Percentiles rank a stretch among this genome's conserved stretches.
phyloP scores from a whole-genome alignment of 2,113 vertebrate genomes.

The Ictalurus punctatus region DNA sequence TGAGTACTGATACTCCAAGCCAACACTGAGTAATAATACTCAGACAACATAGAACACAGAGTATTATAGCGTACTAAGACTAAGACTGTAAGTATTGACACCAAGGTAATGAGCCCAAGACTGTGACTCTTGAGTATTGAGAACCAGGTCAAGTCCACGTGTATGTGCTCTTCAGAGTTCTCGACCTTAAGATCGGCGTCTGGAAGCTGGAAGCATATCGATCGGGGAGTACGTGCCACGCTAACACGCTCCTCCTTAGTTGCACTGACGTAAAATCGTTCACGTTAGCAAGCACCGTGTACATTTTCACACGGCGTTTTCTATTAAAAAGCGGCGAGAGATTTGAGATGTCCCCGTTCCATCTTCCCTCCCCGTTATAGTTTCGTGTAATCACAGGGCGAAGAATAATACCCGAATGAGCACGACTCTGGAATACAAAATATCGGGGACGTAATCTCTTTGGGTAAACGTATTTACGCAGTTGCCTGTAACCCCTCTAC shows the following conservation, averaged over 20 bases:
- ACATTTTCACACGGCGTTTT: not conserved
- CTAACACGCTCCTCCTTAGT: not conserved
- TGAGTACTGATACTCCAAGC: not conserved
- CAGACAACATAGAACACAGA: not conserved
- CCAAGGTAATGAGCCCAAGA: not conserved
- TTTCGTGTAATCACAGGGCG: not conserved
- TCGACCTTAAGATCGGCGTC: not conserved
- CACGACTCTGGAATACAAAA: not conserved
- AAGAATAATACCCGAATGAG: not conserved
- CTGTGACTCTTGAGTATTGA: not conserved
- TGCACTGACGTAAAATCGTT: conserved; percentile 6
- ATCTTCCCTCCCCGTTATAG: not conserved
- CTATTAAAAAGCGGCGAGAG: not conserved
- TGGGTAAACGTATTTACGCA: not conserved
- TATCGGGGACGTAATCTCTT: conserved; percentile 1
- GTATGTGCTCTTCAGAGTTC: not conserved
- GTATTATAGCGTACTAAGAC: not conserved
- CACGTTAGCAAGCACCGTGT: not conserved
- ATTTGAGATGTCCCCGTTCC: not conserved
- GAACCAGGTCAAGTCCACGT: not conserved
- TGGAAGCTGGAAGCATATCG: not conserved
- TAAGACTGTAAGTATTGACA: not conserved
- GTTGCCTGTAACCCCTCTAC: no score
- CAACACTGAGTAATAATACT: not conserved
- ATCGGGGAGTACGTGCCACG: not conserved